Evolutionary conservation across 2,113 vertebrate genomes (phyloP).

Genomic region (Parus major): DNA sequence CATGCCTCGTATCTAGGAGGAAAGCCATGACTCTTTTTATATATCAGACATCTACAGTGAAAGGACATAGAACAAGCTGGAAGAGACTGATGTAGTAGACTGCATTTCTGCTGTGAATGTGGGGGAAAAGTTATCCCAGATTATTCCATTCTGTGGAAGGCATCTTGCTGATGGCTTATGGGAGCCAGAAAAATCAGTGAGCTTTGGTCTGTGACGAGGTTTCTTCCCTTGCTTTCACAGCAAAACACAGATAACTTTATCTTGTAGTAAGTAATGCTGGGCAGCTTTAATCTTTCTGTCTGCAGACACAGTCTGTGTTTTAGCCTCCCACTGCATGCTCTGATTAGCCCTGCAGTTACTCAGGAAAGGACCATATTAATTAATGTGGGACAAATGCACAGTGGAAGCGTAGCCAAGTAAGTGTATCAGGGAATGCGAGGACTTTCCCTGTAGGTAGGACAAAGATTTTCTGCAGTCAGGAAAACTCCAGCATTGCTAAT

Average conservation of each 20-base stretch:
- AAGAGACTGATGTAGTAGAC: not conserved
- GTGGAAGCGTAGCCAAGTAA: not conserved
- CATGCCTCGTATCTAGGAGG: not conserved
- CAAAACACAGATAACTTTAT: not conserved
- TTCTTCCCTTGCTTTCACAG: not conserved
- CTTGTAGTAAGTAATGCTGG: not conserved
- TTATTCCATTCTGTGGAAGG: not conserved
- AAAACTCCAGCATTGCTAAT: not conserved
- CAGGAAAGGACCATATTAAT: not conserved
- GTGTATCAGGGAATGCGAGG: not conserved
- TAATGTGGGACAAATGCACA: not conserved
- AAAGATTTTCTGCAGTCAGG: not conserved
- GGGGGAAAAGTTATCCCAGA: not conserved
- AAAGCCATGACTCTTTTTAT: not conserved
- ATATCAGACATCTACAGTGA: not conserved
- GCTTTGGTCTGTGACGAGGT: not conserved
- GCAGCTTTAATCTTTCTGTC: not conserved
- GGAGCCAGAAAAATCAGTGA: not conserved
- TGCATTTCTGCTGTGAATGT: not conserved
- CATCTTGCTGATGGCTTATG: not conserved
- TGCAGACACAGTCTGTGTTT: not conserved
- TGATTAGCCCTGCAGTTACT: not conserved
- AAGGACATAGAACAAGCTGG: not conserved
- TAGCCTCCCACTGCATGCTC: not conserved
- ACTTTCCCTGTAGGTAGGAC: not conserved